Evolutionary conservation across 2,113 vertebrate species (phyloP).

Genomic region (Mixornis gularis): DNA sequence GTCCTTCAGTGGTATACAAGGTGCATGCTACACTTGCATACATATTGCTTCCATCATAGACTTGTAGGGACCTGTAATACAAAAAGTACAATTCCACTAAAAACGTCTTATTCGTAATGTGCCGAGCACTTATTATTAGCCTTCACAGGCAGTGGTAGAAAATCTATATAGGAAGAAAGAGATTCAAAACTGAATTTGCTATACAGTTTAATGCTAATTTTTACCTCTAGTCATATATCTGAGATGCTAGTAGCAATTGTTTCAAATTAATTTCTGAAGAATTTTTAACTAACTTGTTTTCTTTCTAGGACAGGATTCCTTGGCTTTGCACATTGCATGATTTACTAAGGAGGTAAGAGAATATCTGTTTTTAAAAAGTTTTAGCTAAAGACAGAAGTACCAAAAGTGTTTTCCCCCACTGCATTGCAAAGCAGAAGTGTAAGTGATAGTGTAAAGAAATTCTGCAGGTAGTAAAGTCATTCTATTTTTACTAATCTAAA

Average conservation of each 20-base stretch:
- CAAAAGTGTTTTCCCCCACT: not conserved
- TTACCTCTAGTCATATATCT: not conserved
- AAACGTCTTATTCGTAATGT: not conserved
- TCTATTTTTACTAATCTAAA: not conserved
- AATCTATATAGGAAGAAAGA: not conserved
- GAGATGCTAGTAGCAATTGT: not conserved
- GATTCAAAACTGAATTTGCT: not conserved
- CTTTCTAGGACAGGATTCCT: slow-evolving; percentile 84
- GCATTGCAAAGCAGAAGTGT: not conserved
- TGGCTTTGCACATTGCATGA: slow-evolving; percentile 85
- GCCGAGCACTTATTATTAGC: not conserved
- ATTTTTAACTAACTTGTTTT: slow-evolving; percentile 12
- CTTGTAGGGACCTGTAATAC: not conserved
- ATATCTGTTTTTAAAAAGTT: not conserved
- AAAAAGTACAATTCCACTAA: not conserved
- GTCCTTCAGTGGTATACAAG: not conserved
- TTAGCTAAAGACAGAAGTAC: not conserved
- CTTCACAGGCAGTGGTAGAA: not conserved
- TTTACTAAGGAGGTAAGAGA: slow-evolving; percentile 79
- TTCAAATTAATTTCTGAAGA: not conserved
- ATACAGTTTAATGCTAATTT: not conserved
- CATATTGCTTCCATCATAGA: not conserved
- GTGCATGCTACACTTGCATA: not conserved
- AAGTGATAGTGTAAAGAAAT: not conserved
- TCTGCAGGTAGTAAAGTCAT: not conserved